These are phyloP conservation scores for Meleagris gallopavo DNA, from an alignment of 2,113 vertebrate genomes.

Conservation along the genomic window DNA sequence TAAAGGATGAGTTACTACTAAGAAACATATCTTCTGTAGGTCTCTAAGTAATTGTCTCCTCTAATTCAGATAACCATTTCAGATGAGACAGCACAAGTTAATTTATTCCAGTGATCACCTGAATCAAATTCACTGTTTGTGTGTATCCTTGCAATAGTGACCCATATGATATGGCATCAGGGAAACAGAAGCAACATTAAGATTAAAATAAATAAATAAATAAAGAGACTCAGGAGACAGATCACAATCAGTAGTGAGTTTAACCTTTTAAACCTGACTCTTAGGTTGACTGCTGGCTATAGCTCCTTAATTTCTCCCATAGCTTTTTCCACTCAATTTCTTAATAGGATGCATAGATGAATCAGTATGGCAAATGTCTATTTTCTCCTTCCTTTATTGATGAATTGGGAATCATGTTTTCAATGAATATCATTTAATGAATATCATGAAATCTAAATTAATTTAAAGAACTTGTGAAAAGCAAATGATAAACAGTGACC, in stretches of 20 bases:
- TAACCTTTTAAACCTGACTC: neutral
- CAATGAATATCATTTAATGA: neutral
- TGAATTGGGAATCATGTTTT: neutral
- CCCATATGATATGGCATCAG: neutral
- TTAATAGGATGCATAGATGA: neutral
- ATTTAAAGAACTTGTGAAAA: neutral
- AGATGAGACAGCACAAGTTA: neutral
- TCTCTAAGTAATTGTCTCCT: neutral
- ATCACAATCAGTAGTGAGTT: neutral
- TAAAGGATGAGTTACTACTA: neutral
- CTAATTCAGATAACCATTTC: neutral
- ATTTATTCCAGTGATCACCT: neutral
- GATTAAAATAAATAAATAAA: neutral
- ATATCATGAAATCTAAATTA: neutral
- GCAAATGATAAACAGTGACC: neutral
- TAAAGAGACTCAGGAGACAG: neutral
- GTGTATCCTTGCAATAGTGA: neutral
- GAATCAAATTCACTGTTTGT: neutral
- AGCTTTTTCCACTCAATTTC: neutral
- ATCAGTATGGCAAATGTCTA: rapidly evolving
- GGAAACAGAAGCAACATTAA: neutral
- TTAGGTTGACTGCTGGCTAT: neutral
- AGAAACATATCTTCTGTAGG: neutral
- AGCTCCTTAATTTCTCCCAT: neutral
- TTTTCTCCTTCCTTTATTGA: neutral